Percentiles rank a stretch among this genome's conserved stretches.
phyloP scores from a whole-genome alignment of 2,888 invertebrate genomes.

The Caenorhabditis panamensis region DNA sequence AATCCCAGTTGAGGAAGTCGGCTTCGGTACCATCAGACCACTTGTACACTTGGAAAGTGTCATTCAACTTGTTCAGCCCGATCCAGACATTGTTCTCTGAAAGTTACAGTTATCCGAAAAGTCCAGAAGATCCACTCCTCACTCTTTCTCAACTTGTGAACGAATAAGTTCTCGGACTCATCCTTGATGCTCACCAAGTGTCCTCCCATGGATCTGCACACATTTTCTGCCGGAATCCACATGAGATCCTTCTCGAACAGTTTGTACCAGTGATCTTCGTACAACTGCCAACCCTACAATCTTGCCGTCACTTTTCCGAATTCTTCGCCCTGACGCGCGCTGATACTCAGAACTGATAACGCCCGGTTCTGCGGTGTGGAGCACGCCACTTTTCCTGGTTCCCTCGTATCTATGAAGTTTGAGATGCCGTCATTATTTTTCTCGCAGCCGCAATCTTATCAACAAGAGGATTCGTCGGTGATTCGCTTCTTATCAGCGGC shows the following conservation, averaged over 20 bases:
- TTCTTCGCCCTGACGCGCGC: not conserved
- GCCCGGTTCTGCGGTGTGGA: not conserved
- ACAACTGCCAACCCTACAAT: constrained; percentile 76
- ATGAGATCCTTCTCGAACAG: constrained; percentile 77
- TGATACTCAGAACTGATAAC: constrained; percentile 8
- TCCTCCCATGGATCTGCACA: constrained; percentile 77
- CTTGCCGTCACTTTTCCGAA: constrained; percentile 23
- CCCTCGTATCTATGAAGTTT: not conserved
- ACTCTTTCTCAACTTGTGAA: constrained; percentile 78
- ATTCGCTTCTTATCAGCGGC: constrained; percentile 23
- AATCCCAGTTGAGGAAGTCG: constrained; percentile 71
- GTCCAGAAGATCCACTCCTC: too few species aligned
- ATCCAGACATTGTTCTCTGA: constrained; percentile 80
- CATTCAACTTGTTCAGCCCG: constrained; percentile 77
- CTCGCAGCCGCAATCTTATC: not conserved
- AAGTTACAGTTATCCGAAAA: too few species aligned
- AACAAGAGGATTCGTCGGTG: constrained; percentile 21
- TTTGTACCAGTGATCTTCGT: constrained; percentile 75
- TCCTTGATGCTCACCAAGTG: constrained; percentile 76
- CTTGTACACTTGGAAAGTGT: constrained; percentile 72
- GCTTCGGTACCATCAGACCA: constrained; percentile 75
- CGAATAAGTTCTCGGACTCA: constrained; percentile 76
- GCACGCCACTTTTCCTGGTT: constrained; percentile 43
- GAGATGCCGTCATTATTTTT: constrained; percentile 46
- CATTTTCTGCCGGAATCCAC: constrained; percentile 80